Evolutionary conservation across 2,888 invertebrate species (phyloP), one percentile per base, ranked within the genome.

Genomic region (Hemaris fuciformis): DNA sequence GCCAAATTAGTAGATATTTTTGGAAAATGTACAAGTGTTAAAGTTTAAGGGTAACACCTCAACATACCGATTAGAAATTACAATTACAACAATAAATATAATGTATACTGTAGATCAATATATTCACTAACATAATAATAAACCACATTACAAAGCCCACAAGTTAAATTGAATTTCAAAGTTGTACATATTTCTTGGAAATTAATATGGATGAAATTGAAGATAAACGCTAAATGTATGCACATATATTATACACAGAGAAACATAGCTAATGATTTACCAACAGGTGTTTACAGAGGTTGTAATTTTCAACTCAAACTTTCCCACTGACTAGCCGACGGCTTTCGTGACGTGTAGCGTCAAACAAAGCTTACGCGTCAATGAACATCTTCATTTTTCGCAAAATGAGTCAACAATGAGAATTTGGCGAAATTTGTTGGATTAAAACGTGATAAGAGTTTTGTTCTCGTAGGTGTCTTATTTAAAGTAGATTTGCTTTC

Each of bases 211-310:
- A 25, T 25, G 13, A n/a, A n/a, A n/a, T n/a, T n/a, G n/a, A 23
- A 48, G 23, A 25, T 13, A 48, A 43, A 23, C 4, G n/a, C 25
- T 25, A 23, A 48, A 48, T 48, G 7, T 48, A 48, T 48, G 46
- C 46, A 23, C 23, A 48, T 48, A 48, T 25, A 43, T 48, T 48
- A 48, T 48, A n/a, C n/a, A 25, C 25, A 6, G 23, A 48, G 25
- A 48, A 25, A n/a, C 25, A 25, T 13, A 43, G 6, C 20, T 20
- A 48, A 48, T 6, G 25, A 48, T 13, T 25, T 48, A n/a, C n/a
- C 46, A 48, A 48, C 46, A 48, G 46, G 46, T 48, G 46, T 48
- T 43, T 20, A 8, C 46, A 25, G 46, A 25, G 46, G 46, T 46
- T 25, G 46, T 25, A n/a, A 7, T n/a, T 2, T 25, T 25, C 6